Base-by-base conservation (phyloP, 2,113 vertebrate species). In the Trematomus loennbergii region DNA sequence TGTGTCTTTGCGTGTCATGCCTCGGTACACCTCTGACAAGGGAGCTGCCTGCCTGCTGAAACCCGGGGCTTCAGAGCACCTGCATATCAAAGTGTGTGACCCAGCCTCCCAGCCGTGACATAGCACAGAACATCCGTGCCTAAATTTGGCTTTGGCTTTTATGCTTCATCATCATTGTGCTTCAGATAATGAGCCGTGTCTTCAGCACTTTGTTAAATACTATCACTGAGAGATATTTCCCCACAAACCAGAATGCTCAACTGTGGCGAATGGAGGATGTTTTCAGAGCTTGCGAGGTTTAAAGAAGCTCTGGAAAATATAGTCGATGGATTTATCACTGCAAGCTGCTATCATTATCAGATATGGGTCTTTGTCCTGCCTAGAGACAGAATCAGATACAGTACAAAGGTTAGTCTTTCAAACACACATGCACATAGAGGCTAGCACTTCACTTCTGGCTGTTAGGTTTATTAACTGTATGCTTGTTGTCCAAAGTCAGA, bases 1-100 rank as follows among this genome's bases (percentile, higher is more conserved):
- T 79, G 86, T 86, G 79, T 86, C 18, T 84, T 62, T 81, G 68
- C 33, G 81, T 89, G 89, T 87, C 89, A 90, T 55, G 92, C 85
- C 89, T 92, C 80, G 49, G 82, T 90, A 88, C 82, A 82, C 88
- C 85, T 75, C 79, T 89, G 88, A 91, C 88, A 90, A 75, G 83
- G 85, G 78, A 81, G 79, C 89, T 90, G 82, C 87, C 91, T 80
- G 79, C 74, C 64, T 89, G 72, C 75, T 74, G 86, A 91, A 91
- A 88, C 80, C 87, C 86, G 65, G 74, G 29, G 60, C 78, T 85
- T 78, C 43, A 77, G 81, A 88, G 89, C 85, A 92, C 89, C 92
- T 93, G 90, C 88, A 92, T 90, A 85, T 94, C 75, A 91, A 92
- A 91, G 76, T 78, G 82, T 79, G 81, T 88, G 91, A 89, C 89